A percentile compares a stretch with the other conserved stretches of the same genome.
These are phyloP conservation scores for Pachyrhynchus sulphureomaculatus DNA, from an alignment of 1,140 invertebrate species.

Conservation along the genomic window DNA sequence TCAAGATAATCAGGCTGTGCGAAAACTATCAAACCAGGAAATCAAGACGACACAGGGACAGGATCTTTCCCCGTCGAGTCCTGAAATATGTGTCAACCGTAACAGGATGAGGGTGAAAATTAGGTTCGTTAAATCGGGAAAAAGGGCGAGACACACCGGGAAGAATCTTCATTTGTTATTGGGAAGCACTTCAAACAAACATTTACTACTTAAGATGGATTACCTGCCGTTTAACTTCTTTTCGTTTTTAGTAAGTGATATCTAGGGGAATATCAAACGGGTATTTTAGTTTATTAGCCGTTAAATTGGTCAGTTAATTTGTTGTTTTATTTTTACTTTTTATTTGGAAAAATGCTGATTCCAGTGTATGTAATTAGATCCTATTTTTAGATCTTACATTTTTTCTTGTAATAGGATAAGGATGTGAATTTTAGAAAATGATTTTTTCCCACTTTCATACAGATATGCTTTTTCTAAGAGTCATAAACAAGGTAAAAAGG, in stretches of 20 bases:
- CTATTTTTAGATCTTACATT: too few relatives aligned
- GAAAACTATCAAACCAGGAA: not conserved
- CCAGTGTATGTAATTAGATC: too few relatives aligned
- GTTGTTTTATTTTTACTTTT: too few relatives aligned
- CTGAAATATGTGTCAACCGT: conserved; percentile 8
- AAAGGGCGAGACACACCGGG: not conserved
- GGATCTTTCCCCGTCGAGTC: not conserved
- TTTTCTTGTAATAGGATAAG: too few relatives aligned
- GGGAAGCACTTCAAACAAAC: conserved; percentile 8
- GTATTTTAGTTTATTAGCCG: too few relatives aligned
- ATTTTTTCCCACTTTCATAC: too few relatives aligned
- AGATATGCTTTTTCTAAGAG: too few relatives aligned
- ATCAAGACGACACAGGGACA: not conserved
- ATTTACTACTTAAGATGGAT: not conserved
- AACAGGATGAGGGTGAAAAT: conserved; percentile 16
- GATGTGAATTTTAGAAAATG: too few relatives aligned
- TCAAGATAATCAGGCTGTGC: too few relatives aligned
- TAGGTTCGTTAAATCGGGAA: conserved; percentile 7
- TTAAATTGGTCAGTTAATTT: too few relatives aligned
- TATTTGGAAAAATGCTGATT: too few relatives aligned
- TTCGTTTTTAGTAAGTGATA: conserved; percentile 2
- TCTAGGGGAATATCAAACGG: not conserved
- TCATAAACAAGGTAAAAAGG: too few relatives aligned
- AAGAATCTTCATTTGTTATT: conserved; percentile 12
- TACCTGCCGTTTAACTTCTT: not conserved